Evolutionary conservation across 2,113 vertebrate species (phyloP), one percentile per base, ranked within the genome.

Genomic region (Clupea harengus): DNA sequence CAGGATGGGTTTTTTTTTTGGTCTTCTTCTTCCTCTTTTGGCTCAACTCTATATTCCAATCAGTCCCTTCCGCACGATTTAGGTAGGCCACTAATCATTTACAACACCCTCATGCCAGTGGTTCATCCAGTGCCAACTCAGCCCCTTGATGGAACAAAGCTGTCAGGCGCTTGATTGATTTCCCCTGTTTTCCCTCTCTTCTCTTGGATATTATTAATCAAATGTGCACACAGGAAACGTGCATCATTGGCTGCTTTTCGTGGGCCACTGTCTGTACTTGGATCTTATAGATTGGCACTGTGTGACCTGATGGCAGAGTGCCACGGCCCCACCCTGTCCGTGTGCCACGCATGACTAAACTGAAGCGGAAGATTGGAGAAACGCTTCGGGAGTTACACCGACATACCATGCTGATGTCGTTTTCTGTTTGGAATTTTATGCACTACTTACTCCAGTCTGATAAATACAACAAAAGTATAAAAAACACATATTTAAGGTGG

Each of bases 121-220:
- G 64, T 25, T 67, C 25, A 3, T 78, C 72, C 72, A 39, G 72
- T 81, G 49, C 49, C 84, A 81, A 18, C 52, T 44, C 32, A 49
- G 45, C 47, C 18, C 7, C 32, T 32, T 45, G 46, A 32, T 54
- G 78, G 72, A 78, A 47, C 32, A 25, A 25, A 80, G 49, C 82
- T 87, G 86, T 52, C 86, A 87, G 67, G 39, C 45, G 45, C 4
- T 17, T 54, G 44, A 72, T 81, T 84, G 82, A 84, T 81, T 32
- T 78, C 60, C 28, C 6, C 52, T 32, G 32, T 39, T 49, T 60
- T 78, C 72, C 13, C 72, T 39, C 72, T 39, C 72, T 78, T 39
- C 72, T 39, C 72, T 15, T 83, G 50, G 67, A 87, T 87, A 44
- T 84, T 82, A 83, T 83, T 84, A 45, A 87, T 49, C 81, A 82